These are phyloP conservation scores for Agrotis ipsilon DNA, from an alignment of 2,888 invertebrate species.

Conservation along the genomic window DNA sequence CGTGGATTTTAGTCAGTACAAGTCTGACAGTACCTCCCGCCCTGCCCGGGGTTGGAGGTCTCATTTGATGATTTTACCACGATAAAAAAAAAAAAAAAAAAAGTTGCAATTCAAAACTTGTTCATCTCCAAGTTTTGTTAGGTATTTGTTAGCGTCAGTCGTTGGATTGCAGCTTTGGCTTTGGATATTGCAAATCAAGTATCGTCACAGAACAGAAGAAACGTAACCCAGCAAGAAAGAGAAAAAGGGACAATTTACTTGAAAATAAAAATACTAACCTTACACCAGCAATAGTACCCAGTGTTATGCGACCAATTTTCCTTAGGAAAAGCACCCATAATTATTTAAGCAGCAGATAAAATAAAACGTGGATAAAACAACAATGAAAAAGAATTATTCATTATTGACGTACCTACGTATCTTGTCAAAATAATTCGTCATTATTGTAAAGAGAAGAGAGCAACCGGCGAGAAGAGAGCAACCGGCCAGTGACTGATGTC, in stretches of 20 bases:
- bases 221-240: not conserved
- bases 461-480: not conserved
- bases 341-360: not conserved
- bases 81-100: too few species aligned
- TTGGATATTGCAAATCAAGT: not conserved
- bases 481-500: not conserved
- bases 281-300: not conserved
- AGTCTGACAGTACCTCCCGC: too few species aligned
- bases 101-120: too few species aligned
- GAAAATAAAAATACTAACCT: constrained; percentile 2
- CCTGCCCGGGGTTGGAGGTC: too few species aligned
- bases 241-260: too few species aligned
- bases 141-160: too few species aligned
- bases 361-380: not conserved
- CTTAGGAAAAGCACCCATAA: not conserved
- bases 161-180: too few species aligned
- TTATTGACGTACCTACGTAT: not conserved
- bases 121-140: too few species aligned
- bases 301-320: not conserved
- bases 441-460: too few species aligned
- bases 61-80: too few species aligned
- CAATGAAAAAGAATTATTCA: not conserved
- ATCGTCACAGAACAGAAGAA: not conserved
- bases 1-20: too few species aligned
- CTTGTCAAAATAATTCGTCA: constrained; percentile 7